Percentiles rank a stretch among this genome's conserved stretches.
phyloP scores from a whole-genome alignment of 2,797 vertebrate genomes.

The Darevskia nairensis region DNA sequence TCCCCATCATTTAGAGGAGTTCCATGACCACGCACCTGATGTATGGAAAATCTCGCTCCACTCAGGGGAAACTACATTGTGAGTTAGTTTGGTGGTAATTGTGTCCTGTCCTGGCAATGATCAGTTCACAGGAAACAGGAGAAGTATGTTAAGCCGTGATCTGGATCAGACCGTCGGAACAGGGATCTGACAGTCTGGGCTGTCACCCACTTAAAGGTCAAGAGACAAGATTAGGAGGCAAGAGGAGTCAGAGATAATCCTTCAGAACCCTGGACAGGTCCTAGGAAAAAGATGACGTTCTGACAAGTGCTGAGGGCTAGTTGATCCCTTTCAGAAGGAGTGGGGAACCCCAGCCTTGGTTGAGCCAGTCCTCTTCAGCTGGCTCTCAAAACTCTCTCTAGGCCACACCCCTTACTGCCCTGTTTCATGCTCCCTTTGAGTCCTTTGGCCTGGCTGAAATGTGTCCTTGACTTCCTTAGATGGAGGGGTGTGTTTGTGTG shows the following conservation, averaged over 20 bases:
- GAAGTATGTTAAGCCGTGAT: not conserved
- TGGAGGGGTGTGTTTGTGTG: too few relatives aligned
- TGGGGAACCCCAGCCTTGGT: too few relatives aligned
- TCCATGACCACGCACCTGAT: too few relatives aligned
- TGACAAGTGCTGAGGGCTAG: not conserved
- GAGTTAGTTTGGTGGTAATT: not conserved
- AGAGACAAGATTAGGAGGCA: not conserved
- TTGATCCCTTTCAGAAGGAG: not conserved
- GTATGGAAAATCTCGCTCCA: not conserved
- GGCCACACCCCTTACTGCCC: too few relatives aligned
- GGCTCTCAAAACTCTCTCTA: not conserved
- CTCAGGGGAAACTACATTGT: not conserved
- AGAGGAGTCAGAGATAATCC: not conserved
- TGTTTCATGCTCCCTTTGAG: too few relatives aligned
- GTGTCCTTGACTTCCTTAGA: too few relatives aligned
- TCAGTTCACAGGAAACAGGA: too few relatives aligned
- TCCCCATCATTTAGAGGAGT: not conserved
- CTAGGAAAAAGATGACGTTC: not conserved
- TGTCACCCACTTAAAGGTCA: not conserved
- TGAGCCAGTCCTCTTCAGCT: too few relatives aligned
- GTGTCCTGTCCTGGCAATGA: not conserved
- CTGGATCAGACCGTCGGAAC: not conserved
- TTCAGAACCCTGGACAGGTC: conserved; percentile 18
- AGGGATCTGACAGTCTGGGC: not conserved
- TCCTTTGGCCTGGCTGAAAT: too few relatives aligned